Conservation (phyloP, 2,888 invertebrate genomes). For the Merodon equestris region DNA sequence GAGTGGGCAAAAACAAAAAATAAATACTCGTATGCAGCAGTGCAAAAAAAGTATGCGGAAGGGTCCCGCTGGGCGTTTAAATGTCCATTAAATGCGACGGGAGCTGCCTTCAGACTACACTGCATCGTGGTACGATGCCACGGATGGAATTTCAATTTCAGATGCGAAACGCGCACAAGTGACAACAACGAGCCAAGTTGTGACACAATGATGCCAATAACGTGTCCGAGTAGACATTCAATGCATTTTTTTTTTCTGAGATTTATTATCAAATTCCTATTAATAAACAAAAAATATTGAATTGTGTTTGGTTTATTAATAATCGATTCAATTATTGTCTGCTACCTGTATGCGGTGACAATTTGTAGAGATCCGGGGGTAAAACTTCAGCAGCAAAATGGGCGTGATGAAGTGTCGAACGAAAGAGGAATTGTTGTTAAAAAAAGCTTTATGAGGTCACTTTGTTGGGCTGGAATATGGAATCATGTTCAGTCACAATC, state of each 20-base stretch:
- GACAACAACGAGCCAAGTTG: no score
- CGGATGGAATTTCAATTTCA: constrained; percentile 63
- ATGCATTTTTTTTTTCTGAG: no score
- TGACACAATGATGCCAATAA: no score
- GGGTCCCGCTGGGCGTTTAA: constrained; percentile 52
- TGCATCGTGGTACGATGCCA: no score
- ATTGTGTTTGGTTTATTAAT: constrained; percentile 65
- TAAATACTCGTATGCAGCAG: neutral
- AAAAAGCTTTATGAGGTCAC: no score
- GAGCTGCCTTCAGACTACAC: constrained; percentile 11
- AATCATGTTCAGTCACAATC: no score
- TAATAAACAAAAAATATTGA: constrained; percentile 60
- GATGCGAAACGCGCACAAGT: constrained; percentile 14
- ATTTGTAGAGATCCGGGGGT: constrained; percentile 37
- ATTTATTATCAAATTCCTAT: constrained; percentile 14
- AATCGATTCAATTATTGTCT: constrained; percentile 62
- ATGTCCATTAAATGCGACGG: constrained; percentile 53
- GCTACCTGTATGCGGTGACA: constrained; percentile 47
- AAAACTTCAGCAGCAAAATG: no score
- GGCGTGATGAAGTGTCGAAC: no score
- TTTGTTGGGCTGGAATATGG: no score
- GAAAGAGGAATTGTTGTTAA: no score
- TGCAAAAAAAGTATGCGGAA: neutral
- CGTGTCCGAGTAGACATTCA: no score
- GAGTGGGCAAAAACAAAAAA: constrained; percentile 1